A percentile compares a stretch with the other conserved stretches of the same genome.
These are phyloP conservation scores for Sebastiscus albofasciatus DNA, from an alignment of 2,797 vertebrate species.

Conservation along the genomic window DNA sequence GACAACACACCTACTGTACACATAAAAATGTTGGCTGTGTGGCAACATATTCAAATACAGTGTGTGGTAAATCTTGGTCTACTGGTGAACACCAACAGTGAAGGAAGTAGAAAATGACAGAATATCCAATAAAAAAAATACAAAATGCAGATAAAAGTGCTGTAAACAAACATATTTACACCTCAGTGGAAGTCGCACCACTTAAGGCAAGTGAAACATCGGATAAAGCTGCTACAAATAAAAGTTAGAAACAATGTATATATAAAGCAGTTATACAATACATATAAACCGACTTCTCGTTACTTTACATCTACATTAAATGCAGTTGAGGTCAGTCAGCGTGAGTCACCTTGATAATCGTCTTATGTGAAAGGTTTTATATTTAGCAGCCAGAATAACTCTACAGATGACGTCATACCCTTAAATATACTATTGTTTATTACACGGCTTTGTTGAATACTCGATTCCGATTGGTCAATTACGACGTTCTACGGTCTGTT, in stretches of 20 bases:
- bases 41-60: slow-evolving; percentile 50
- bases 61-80: slow-evolving; percentile 40
- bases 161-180: slow-evolving; percentile 67
- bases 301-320: slow-evolving; percentile 22
- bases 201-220: slow-evolving; percentile 64
- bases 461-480: no score
- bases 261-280: slow-evolving; percentile 49
- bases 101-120: slow-evolving; percentile 65
- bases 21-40: slow-evolving; percentile 30
- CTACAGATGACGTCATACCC: not conserved
- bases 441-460: no score
- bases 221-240: slow-evolving; percentile 64
- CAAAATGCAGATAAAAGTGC: slow-evolving; percentile 71
- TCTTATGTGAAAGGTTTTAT: not conserved
- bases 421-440: not conserved
- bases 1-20: slow-evolving; percentile 42
- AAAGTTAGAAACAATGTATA: slow-evolving; percentile 37
- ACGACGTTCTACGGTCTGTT: no score
- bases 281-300: slow-evolving; percentile 13
- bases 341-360: not conserved
- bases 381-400: slow-evolving; percentile 4
- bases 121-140: slow-evolving; percentile 48
- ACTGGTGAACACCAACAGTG: slow-evolving; percentile 42
- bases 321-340: slow-evolving; percentile 30
- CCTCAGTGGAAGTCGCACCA: slow-evolving; percentile 53